Evolutionary conservation across 2,888 invertebrate species (phyloP).

Genomic region (Doris montereyensis): DNA sequence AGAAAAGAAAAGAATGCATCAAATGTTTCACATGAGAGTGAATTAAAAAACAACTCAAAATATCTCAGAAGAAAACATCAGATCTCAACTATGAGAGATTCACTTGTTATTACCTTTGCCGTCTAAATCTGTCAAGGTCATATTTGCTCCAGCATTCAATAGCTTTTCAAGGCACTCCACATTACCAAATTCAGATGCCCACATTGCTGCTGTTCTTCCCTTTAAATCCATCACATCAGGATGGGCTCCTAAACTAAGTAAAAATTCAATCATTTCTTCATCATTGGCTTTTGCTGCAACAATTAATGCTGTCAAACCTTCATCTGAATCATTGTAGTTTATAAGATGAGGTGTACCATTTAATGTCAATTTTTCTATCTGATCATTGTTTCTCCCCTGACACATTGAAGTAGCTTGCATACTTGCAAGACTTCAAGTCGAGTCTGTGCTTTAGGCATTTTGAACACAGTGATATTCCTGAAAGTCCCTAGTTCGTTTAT

Average conservation of each 20-base stretch:
- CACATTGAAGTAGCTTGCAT: slow-evolving; percentile 72
- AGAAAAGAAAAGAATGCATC: not conserved
- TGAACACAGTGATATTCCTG: too few species aligned
- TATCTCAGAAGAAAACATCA: not conserved
- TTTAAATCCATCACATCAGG: slow-evolving; percentile 72
- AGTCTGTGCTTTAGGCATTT: slow-evolving; percentile 71
- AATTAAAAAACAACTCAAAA: not conserved
- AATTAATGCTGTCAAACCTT: slow-evolving; percentile 70
- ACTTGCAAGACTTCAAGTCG: slow-evolving; percentile 71
- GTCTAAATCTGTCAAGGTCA: slow-evolving; percentile 69
- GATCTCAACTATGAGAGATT: not conserved
- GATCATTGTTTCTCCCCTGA: slow-evolving; percentile 67
- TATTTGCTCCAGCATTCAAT: slow-evolving; percentile 66
- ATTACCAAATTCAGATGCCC: slow-evolving; percentile 72
- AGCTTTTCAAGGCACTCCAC: slow-evolving; percentile 70
- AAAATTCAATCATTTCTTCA: slow-evolving; percentile 71
- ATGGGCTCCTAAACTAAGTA: slow-evolving; percentile 71
- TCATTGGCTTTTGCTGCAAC: slow-evolving; percentile 71
- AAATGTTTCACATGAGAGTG: not conserved
- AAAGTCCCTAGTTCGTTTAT: too few species aligned
- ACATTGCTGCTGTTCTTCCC: slow-evolving; percentile 71
- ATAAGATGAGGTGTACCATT: slow-evolving; percentile 72
- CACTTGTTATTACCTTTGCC: slow-evolving; percentile 73
- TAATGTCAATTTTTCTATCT: slow-evolving; percentile 69
- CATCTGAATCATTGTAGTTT: slow-evolving; percentile 71